These are phyloP conservation scores for Rhincodon typus DNA, from an alignment of 2,797 vertebrate genomes.

Conservation along the genomic window DNA sequence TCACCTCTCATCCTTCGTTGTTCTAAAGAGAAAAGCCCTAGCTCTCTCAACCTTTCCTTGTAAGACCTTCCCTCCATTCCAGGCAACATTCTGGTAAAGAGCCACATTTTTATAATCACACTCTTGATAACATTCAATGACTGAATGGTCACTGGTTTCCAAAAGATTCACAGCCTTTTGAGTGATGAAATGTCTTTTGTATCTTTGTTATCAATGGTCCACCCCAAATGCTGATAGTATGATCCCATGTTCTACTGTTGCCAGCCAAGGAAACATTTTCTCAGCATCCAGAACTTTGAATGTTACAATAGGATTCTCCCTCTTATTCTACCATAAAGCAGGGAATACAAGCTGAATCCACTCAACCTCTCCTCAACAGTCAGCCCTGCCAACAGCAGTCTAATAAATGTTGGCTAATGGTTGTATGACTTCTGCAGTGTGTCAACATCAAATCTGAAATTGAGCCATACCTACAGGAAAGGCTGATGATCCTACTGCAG, in stretches of 20 bases:
- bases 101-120: not conserved
- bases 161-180: not conserved
- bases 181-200: not conserved
- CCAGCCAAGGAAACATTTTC: not conserved
- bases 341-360: not conserved
- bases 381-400: not conserved
- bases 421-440: not conserved
- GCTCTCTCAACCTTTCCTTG: no score
- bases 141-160: not conserved
- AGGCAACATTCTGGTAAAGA: no score
- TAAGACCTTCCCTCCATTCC: no score
- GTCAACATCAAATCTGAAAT: not conserved
- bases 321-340: not conserved
- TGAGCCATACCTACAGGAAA: not conserved
- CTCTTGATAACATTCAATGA: not conserved
- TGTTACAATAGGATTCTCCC: not conserved
- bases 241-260: not conserved
- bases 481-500: not conserved
- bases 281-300: not conserved
- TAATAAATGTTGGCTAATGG: not conserved
- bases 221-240: not conserved
- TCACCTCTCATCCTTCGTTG: no score
- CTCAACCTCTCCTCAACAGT: not conserved
- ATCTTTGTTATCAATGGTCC: not conserved
- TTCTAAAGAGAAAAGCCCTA: no score